Conservation (phyloP, 2,888 invertebrate genomes). For the Meiosimyza platycephala region DNA sequence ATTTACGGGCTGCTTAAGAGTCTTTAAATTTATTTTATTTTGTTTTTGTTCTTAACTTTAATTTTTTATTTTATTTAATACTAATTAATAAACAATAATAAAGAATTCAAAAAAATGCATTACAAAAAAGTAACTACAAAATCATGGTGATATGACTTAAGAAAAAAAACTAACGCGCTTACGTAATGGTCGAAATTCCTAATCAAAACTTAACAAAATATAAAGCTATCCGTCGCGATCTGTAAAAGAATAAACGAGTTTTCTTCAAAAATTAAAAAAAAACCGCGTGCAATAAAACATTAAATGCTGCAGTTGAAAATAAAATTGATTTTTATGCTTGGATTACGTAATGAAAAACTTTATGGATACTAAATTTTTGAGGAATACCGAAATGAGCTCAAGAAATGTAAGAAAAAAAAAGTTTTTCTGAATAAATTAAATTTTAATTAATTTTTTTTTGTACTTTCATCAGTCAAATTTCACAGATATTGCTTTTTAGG, state of each 20-base stretch:
- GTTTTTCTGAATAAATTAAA: too few relatives aligned
- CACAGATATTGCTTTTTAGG: too few relatives aligned
- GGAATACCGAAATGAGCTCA: too few relatives aligned
- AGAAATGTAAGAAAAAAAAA: too few relatives aligned
- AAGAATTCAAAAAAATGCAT: not conserved
- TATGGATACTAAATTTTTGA: too few relatives aligned
- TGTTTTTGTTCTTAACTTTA: constrained; percentile 39
- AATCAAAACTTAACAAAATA: too few relatives aligned
- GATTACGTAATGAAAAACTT: too few relatives aligned
- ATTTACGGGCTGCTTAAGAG: constrained; percentile 48
- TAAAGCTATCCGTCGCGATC: too few relatives aligned
- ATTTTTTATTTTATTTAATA: constrained; percentile 22
- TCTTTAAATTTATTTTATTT: constrained; percentile 42
- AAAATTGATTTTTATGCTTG: not conserved
- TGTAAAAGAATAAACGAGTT: too few relatives aligned
- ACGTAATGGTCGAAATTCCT: not conserved
- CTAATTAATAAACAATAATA: too few relatives aligned
- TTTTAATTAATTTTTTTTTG: too few relatives aligned
- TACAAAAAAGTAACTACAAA: not conserved
- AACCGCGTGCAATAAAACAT: not conserved
- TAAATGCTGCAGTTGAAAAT: not conserved
- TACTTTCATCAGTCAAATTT: too few relatives aligned
- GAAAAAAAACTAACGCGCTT: not conserved
- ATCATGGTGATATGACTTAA: not conserved
- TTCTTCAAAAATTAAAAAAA: not conserved